Evolutionary conservation across 2,888 invertebrate genomes (phyloP), one percentile per base, ranked within the genome.

Genomic region (Nebria brevicollis): DNA sequence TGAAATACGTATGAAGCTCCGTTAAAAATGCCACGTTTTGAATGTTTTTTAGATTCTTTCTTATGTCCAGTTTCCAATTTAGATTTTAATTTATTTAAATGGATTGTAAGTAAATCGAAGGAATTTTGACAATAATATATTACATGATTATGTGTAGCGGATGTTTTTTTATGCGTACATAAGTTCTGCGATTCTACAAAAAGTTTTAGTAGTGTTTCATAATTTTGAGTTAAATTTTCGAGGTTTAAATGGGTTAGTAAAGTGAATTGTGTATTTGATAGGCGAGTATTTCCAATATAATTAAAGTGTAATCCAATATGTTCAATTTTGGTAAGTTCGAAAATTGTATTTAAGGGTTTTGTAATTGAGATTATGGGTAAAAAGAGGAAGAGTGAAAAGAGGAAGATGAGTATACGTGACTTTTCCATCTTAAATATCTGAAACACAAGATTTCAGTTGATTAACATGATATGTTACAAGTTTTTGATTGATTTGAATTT

Each of bases 401-500:
- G 5, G n/a, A 70, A 25, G 11, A 70, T 11, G 25, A 25, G 25
- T 15, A 70, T 11, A 3, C 13, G 11, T 70, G n/a, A 15, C 70
- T 20, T 70, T 20, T 20, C 20, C 20, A 70, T 70, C 20, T 34
- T 34, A 34, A 5, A 34, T 34, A 70, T 82, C 82, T 82, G 82
- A 41, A 81, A 82, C 25, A 77, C 13, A 77, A 72, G n/a, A 77
- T 82, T 82, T 82, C 13, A 82, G 25, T 41, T 70, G 15, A 13
- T 75, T 72, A 72, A 26, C 75, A 81, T 82, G 75, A 66, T 73
- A 75, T 25, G 42, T 80, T 4, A 43, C 25, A 2, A 34, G 42
- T n/a, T 81, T 77, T 34, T 72, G 83, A 64, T 43, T 76, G 11
- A 81, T 78, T 70, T 73, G 2, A 11, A 77, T 34, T 77, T 70